phyloP scores from a whole-genome alignment of 2,888 invertebrate genomes.

The Metopia argyrocephala region DNA sequence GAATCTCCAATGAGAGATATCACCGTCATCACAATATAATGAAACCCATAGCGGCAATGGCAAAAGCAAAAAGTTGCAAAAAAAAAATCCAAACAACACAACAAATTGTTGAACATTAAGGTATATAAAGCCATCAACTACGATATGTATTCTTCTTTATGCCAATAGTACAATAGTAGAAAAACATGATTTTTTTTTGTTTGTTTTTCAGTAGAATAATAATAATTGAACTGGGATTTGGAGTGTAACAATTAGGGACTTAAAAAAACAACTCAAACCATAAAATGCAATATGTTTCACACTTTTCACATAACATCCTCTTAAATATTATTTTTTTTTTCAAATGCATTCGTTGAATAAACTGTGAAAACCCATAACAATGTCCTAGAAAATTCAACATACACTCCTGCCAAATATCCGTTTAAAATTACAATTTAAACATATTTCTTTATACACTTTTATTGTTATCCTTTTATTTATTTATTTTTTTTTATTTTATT shows the following conservation, averaged over 20 bases:
- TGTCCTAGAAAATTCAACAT: conserved; percentile 29
- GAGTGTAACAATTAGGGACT: conserved; percentile 25
- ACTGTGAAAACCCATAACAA: conserved; percentile 15
- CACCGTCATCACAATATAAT: conserved; percentile 32
- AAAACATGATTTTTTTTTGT: neutral
- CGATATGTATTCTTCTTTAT: too few species aligned
- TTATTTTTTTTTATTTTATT: neutral
- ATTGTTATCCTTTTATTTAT: neutral
- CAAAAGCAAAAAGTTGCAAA: neutral
- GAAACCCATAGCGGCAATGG: neutral
- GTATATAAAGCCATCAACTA: too few species aligned
- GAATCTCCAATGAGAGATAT: conserved; percentile 50
- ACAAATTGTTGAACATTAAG: conserved; percentile 18
- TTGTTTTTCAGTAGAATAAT: conserved; percentile 33
- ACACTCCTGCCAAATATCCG: too few species aligned
- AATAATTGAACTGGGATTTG: conserved; percentile 58
- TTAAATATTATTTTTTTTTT: too few species aligned
- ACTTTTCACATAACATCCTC: neutral
- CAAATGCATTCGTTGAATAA: neutral
- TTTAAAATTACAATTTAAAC: neutral
- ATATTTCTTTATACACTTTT: conserved; percentile 1
- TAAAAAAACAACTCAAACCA: conserved; percentile 5
- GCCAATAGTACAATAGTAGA: too few species aligned
- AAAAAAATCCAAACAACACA: neutral
- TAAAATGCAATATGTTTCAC: neutral